phyloP scores from a whole-genome alignment of 2,888 invertebrate species.

The Napeogenes sylphis region DNA sequence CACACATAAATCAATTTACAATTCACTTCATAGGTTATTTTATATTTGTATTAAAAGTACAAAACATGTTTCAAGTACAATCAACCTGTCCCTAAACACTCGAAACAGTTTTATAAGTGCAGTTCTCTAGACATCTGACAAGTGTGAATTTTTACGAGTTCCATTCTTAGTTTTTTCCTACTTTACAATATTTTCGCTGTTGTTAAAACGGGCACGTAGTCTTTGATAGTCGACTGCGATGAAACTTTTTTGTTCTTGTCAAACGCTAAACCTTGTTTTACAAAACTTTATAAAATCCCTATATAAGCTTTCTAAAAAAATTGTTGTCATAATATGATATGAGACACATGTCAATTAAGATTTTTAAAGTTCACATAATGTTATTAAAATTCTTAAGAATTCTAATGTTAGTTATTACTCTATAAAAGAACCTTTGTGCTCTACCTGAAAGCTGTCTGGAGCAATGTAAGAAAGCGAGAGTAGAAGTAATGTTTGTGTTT shows the following conservation, averaged over 20 bases:
- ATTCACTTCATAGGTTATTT: no score
- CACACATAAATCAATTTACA: not conserved
- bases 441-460: not conserved
- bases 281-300: not conserved
- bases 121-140: not conserved
- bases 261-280: conserved; percentile 4
- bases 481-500: not conserved
- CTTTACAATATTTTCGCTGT: conserved; percentile 1
- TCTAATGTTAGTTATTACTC: no score
- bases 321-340: not conserved
- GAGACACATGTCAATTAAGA: no score
- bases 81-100: not conserved
- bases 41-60: no score
- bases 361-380: no score
- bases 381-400: no score
- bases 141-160: not conserved
- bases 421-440: not conserved
- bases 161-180: not conserved
- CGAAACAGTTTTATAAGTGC: no score
- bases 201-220: not conserved
- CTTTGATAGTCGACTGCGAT: conserved; percentile 4
- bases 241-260: conserved; percentile 4
- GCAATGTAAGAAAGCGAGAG: conserved; percentile 1
- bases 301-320: not conserved
- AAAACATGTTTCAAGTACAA: not conserved